Conservation (phyloP, 2,888 invertebrate genomes). For the Tenthredo mesomela region DNA sequence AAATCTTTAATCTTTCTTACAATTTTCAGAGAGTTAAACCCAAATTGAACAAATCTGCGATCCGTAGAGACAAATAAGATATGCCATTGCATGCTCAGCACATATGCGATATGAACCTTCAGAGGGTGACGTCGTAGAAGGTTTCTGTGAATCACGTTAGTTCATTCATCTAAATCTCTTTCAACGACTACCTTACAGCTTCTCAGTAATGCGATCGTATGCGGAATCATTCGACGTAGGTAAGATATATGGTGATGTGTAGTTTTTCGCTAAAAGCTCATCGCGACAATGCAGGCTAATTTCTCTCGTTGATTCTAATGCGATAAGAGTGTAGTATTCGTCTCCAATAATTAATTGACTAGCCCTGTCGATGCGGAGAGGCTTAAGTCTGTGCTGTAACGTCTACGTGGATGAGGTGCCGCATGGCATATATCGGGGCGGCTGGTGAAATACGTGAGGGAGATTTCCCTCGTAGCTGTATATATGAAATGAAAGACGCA, state of each 20-base stretch:
- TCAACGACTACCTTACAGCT: not conserved
- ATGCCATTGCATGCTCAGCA: not conserved
- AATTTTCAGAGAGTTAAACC: not conserved
- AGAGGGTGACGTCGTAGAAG: too few relatives aligned
- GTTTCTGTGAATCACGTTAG: not conserved
- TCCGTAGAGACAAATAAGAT: not conserved
- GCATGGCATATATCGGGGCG: slow-evolving; percentile 32
- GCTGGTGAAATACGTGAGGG: slow-evolving; percentile 33
- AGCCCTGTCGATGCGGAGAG: not conserved
- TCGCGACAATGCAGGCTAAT: not conserved
- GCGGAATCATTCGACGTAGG: not conserved
- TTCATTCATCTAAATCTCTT: not conserved
- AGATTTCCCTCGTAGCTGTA: slow-evolving; percentile 19
- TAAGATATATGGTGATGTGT: too few relatives aligned
- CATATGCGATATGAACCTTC: not conserved
- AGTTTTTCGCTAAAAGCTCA: not conserved
- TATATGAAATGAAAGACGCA: not conserved
- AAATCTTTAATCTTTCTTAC: not conserved
- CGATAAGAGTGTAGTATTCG: not conserved
- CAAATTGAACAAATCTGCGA: not conserved
- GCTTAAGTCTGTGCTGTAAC: not conserved
- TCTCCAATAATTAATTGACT: slow-evolving; percentile 33
- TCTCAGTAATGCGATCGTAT: not conserved
- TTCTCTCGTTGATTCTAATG: not conserved
- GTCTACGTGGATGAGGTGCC: slow-evolving; percentile 4